phyloP scores from a whole-genome alignment of 2,113 vertebrate genomes.

The Pelvicachromis taeniatus region DNA sequence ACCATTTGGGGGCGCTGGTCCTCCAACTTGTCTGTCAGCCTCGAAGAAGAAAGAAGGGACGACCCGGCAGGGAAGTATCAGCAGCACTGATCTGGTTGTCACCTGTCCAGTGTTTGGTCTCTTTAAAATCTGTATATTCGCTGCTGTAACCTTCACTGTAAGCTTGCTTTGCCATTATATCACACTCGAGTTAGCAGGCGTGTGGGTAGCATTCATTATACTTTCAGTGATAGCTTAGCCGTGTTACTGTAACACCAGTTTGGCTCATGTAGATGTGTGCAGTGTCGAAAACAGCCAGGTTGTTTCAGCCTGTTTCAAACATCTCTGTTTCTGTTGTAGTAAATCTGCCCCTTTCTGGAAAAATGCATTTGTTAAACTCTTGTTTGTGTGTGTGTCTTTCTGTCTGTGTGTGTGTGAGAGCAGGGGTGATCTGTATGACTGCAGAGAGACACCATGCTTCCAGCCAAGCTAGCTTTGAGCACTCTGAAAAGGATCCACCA shows the following conservation, averaged over 20 bases:
- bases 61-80: neutral
- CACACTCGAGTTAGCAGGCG: neutral
- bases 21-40: neutral
- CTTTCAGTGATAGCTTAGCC: neutral
- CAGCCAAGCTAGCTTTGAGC: constrained; percentile 24
- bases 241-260: neutral
- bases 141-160: neutral
- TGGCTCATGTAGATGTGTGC: neutral
- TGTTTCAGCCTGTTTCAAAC: neutral
- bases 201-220: neutral
- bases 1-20: neutral
- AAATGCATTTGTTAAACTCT: neutral
- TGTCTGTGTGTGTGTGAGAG: neutral
- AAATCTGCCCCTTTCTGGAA: neutral
- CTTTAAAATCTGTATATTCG: neutral
- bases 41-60: neutral
- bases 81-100: no score
- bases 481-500: constrained; percentile 16
- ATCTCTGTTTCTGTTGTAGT: neutral
- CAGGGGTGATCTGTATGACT: neutral
- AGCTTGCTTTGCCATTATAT: neutral
- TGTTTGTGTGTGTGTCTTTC: neutral
- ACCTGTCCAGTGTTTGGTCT: rapidly evolving
- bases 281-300: neutral
- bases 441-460: constrained; percentile 41